Base-by-base conservation (phyloP, 2,888 invertebrate species). In the Caenorhabditis sp. region DNA sequence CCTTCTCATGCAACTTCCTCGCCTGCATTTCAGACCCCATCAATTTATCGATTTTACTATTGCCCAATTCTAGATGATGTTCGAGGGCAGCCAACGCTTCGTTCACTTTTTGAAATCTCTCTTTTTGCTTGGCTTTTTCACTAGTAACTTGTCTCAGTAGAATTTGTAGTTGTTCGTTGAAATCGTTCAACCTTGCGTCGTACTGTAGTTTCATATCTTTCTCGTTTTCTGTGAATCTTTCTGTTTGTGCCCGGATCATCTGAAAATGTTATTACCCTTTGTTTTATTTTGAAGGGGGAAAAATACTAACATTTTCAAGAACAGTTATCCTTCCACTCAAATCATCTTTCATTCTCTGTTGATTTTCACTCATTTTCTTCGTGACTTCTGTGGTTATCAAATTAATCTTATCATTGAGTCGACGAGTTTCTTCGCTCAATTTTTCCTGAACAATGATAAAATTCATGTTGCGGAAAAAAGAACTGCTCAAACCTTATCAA, bases 1-100 rank as follows among this genome's bases (percentile, higher is more conserved):
- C 86, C 63, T 87, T 87, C 62, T 87, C 87, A 68, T 87, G 87
- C 6, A 85, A 76, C 62, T 84, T 84, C 77, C 79, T 76, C 1
- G 79, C 66, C 61, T 78, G 77, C 24, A 81, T 73, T 36, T 81
- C 78, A 2, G 81, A 72, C 27, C 70, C 77, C 71, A 81, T 75
- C n/a, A 78, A 17, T 49, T 84, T 81, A 71, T 86, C 86, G 26
- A 86, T 81, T 66, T 86, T 86, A 51, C 81, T 84, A 54, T 84
- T 85, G 23, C 86, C 86, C 14, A 81, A 53, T 54, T 86, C 85
- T 59, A 86, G 59, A 65, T 86, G 85, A 27, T 83, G 81, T 62
- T 86, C 86, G 21, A 86, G 69, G 3, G 85, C 81, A 0, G 84
- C 84, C 63, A 86, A 64, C 0, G 86, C 85, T 58, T 86, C 85